phyloP scores from a whole-genome alignment of 1,140 invertebrate species.

The Wiebesia pumilae region DNA sequence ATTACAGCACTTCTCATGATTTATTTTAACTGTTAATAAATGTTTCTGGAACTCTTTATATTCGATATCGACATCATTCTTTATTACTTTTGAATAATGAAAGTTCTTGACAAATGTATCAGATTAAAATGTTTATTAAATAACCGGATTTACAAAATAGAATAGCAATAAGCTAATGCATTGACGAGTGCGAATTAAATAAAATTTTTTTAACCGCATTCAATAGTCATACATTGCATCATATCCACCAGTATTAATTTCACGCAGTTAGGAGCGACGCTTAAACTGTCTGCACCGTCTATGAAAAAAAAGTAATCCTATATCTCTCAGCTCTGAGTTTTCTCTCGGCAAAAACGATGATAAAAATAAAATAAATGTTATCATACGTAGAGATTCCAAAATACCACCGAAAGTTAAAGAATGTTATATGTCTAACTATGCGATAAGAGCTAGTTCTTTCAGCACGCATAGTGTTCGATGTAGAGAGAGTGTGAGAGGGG shows the following conservation, averaged over 20 bases:
- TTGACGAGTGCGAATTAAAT: not conserved
- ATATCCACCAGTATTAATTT: slow-evolving; percentile 14
- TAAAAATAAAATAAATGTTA: not conserved
- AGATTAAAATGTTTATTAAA: not conserved
- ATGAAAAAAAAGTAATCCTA: not conserved
- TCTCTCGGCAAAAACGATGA: not conserved
- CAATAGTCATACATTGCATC: not conserved
- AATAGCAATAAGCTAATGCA: not conserved
- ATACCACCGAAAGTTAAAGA: not conserved
- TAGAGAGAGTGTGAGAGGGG: too few species aligned
- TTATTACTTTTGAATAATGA: not conserved
- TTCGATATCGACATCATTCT: not conserved
- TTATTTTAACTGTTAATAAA: slow-evolving; percentile 26
- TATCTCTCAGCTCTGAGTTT: not conserved
- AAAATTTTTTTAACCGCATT: not conserved
- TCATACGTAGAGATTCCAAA: not conserved
- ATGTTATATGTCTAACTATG: not conserved
- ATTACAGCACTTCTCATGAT: not conserved
- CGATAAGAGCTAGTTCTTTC: not conserved
- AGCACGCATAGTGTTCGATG: not conserved
- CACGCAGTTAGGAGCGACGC: not conserved
- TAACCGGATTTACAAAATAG: not conserved
- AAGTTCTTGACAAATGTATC: not conserved
- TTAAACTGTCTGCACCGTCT: not conserved
- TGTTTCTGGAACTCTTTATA: not conserved